A percentile compares a stretch with the other conserved stretches of the same genome.
Evolutionary conservation across 2,888 invertebrate genomes (phyloP).

Genomic region (Athalia cordata): DNA sequence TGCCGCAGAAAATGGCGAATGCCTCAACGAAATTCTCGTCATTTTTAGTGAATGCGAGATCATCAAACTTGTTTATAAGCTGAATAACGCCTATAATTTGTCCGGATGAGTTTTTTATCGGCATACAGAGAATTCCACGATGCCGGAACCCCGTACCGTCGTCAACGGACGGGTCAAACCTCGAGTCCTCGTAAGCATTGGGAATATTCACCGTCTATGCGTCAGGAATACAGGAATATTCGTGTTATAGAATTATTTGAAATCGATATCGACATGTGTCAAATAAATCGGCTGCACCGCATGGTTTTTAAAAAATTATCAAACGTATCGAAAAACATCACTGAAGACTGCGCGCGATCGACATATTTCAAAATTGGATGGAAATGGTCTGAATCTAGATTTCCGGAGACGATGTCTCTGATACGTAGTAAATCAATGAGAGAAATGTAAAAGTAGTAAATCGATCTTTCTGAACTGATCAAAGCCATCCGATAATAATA

Average conservation of each 20-base stretch:
- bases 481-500: background rate
- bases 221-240: slow-evolving; percentile 45
- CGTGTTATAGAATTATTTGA: slow-evolving; percentile 4
- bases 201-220: slow-evolving; percentile 92
- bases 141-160: slow-evolving; percentile 89
- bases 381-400: background rate
- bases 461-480: background rate
- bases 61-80: slow-evolving; percentile 94
- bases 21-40: slow-evolving; percentile 98
- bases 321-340: background rate
- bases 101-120: slow-evolving; percentile 94
- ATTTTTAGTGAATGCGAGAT: slow-evolving; percentile 92
- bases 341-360: background rate
- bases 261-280: slow-evolving; percentile 13
- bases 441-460: background rate
- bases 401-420: too few species aligned
- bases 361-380: background rate
- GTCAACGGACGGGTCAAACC: slow-evolving; percentile 93
- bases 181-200: slow-evolving; percentile 90
- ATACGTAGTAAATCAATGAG: background rate
- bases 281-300: slow-evolving; percentile 28
- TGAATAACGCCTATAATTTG: slow-evolving; percentile 95
- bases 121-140: slow-evolving; percentile 94
- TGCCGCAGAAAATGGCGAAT: slow-evolving; percentile 97
- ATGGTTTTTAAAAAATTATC: slow-evolving; percentile 10